Evolutionary conservation across 2,888 invertebrate species (phyloP), one percentile per base, ranked within the genome.

Genomic region (Mellilla xanthometata): DNA sequence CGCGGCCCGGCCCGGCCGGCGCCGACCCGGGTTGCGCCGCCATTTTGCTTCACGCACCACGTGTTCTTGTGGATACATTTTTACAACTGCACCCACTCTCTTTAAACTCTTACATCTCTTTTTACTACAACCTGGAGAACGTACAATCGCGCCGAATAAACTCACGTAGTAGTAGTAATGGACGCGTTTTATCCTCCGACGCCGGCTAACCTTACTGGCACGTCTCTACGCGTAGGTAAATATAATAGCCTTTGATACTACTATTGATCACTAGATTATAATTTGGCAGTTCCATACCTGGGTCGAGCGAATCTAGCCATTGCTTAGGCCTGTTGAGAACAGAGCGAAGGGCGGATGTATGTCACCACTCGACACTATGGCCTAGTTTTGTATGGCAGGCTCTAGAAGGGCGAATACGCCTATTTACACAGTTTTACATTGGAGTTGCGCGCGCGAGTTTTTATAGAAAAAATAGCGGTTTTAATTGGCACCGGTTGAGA

Each of bases 11-110:
- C 22, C 3, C 27, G 2, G 11, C 11, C 31, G 19, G 13, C 30
- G 42, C 42, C 33, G 30, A 26, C 12, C 12, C 58, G 8, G 7
- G 4, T 3, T 6, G 15, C 66, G 83, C 81, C 85, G 86, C 86
- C 87, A 86, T 87, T 77, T 87, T 87, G 73, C 74, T 77, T 79
- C 67, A 76, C 68, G 57, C 70, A 83, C 82, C 87, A 87, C 85
- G 86, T 86, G 86, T 76, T 81, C 63, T 49, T 68, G 60, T 72
- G 72, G 72, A 76, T 65, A 56, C 40, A 62, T 69, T 65, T 56
- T 51, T 49, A 47, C 36, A 46, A 51, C 31, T 43, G 24, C 33
- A 39, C 26, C 12, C 10, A 4, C 6, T 19, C 1, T 8, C 10
- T 33, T 39, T 15, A 33, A n/a, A n/a, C n/a, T n/a, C n/a, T n/a